Conservation (phyloP, 2,888 invertebrate species). For the Patella pellucida region DNA sequence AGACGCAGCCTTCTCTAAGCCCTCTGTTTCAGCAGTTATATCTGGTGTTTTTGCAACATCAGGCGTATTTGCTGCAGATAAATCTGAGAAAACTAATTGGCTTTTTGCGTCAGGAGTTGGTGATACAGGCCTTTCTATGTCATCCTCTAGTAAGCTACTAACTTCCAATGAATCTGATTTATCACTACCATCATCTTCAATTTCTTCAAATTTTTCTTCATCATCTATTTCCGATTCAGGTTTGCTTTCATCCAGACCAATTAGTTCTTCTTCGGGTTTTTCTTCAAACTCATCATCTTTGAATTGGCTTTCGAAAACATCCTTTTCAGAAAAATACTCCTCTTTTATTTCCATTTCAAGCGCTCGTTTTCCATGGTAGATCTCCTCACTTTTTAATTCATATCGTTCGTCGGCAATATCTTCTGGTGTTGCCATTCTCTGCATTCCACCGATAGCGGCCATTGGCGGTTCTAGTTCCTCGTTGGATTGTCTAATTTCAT, state of each 20-base stretch:
- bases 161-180: slow-evolving; percentile 24
- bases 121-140: slow-evolving; percentile 75
- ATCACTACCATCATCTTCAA: slow-evolving; percentile 22
- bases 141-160: slow-evolving; percentile 67
- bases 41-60: slow-evolving; percentile 19
- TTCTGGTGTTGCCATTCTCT: slow-evolving; percentile 17
- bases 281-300: slow-evolving; percentile 34
- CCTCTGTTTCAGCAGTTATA: slow-evolving; percentile 35
- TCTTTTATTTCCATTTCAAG: slow-evolving; percentile 43
- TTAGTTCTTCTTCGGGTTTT: slow-evolving; percentile 41
- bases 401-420: slow-evolving; percentile 29
- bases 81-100: slow-evolving; percentile 50
- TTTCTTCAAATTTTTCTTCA: slow-evolving; percentile 27
- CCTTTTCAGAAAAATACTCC: slow-evolving; percentile 29
- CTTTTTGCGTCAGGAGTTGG: slow-evolving; percentile 70
- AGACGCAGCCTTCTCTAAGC: slow-evolving; percentile 56
- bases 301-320: slow-evolving; percentile 41
- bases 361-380: slow-evolving; percentile 59
- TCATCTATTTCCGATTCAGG: slow-evolving; percentile 40
- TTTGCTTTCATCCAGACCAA: slow-evolving; percentile 37
- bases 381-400: slow-evolving; percentile 34
- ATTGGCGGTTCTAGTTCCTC: slow-evolving; percentile 4
- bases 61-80: slow-evolving; percentile 9
- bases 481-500: slow-evolving; percentile 20
- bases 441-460: not conserved